These are phyloP conservation scores for Cottus gobio DNA, from an alignment of 2,113 vertebrate genomes.

Conservation along the genomic window DNA sequence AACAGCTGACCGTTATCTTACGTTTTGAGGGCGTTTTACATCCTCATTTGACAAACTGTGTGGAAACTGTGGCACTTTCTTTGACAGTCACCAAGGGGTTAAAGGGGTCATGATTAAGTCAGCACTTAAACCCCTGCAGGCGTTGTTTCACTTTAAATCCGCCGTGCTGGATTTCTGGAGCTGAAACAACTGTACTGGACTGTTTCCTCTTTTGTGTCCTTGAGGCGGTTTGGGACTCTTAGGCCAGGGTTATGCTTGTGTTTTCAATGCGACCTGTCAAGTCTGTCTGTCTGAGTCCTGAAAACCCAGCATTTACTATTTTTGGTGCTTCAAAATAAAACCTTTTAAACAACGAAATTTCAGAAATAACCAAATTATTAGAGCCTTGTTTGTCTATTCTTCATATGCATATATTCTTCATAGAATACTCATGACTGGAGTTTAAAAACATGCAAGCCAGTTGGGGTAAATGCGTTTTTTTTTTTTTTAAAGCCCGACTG, in stretches of 20 bases:
- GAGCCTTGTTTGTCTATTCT: too few species aligned
- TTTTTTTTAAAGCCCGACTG: too few species aligned
- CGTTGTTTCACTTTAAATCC: background rate
- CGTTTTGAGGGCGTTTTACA: background rate
- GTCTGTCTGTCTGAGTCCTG: too few species aligned
- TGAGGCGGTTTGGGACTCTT: background rate
- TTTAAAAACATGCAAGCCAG: too few species aligned
- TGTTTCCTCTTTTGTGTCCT: background rate
- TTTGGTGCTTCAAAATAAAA: too few species aligned
- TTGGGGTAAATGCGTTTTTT: too few species aligned
- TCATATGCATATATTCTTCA: too few species aligned
- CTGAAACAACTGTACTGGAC: background rate
- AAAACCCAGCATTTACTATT: too few species aligned
- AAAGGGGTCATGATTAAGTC: slow-evolving; percentile 5
- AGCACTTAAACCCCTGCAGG: background rate
- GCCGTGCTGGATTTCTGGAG: background rate
- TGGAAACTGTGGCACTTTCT: slow-evolving; percentile 3
- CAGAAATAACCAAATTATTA: too few species aligned
- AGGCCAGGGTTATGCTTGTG: too few species aligned
- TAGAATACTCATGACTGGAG: too few species aligned
- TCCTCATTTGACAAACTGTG: background rate
- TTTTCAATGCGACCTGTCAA: background rate
- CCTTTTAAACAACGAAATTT: too few species aligned
- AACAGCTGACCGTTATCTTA: slow-evolving; percentile 11
- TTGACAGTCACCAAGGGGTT: background rate